Evolutionary conservation across 1,140 invertebrate species (phyloP), one percentile per base, ranked within the genome.

Genomic region (Bombus affinis): DNA sequence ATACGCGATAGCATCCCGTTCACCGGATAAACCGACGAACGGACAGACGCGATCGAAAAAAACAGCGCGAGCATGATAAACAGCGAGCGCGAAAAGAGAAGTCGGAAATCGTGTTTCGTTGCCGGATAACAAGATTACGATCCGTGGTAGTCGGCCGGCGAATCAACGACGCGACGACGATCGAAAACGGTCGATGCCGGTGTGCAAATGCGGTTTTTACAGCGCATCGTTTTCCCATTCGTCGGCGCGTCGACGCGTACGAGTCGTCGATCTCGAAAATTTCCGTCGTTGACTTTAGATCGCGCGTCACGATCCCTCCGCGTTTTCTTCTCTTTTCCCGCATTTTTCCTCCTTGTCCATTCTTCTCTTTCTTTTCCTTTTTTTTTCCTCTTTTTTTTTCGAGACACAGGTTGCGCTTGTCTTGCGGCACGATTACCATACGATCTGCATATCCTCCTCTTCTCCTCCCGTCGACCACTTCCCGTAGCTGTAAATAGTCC

Each of bases 381-480:
- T 86, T 71, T 39, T 62, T 57, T 81, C 35, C 39, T 74, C 47
- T 79, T 83, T 65, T 78, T 72, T 72, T 42, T 39, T 84, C 88
- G 81, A 86, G 83, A 93, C 91, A 93, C 92, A 92, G 91, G 92
- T 92, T 93, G 88, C 88, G 92, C 91, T 91, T 91, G 91, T 93
- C 92, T 94, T 85, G 90, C 85, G 88, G 76, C 86, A 75, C 75
- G 87, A 94, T 94, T 94, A 94, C 91, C 94, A 94, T 94, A 94
- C 92, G 91, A 94, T 94, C 93, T 94, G 93, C 93, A 94, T 94
- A 94, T 92, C 92, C 90, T 89, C 85, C 84, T 89, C 53, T 8
- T 75, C 39, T 1, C 76, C 39, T 53, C 62, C 42, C 62, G 91
- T 86, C 90, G 72, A 91, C 86, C 81, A 90, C 90, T 85, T 93